These are phyloP conservation scores for Drosophila equinoxialis DNA, from an alignment of 1,140 invertebrate genomes.

Conservation along the genomic window DNA sequence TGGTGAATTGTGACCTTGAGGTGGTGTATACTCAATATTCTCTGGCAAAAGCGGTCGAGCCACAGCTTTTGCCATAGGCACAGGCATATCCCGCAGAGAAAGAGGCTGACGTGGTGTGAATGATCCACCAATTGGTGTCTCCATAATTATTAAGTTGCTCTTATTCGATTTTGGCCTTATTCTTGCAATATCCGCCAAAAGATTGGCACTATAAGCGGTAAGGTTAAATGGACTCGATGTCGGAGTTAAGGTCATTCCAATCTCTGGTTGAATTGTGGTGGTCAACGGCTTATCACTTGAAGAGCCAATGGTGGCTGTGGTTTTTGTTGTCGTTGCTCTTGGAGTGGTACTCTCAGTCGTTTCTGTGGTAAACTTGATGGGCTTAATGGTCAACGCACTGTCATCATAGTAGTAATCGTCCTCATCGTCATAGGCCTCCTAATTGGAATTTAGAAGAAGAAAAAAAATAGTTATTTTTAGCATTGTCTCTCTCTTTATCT, in stretches of 20 bases:
- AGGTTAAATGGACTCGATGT: constrained; percentile 29
- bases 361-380: constrained; percentile 62
- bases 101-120: constrained; percentile 28
- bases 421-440: constrained; percentile 71
- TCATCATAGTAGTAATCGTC: constrained; percentile 82
- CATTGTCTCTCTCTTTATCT: not conserved
- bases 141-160: constrained; percentile 66
- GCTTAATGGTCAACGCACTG: constrained; percentile 76
- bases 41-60: constrained; percentile 32
- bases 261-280: constrained; percentile 14
- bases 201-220: constrained; percentile 50
- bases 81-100: constrained; percentile 33
- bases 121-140: constrained; percentile 41
- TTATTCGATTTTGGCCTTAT: constrained; percentile 39
- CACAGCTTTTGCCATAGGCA: constrained; percentile 50
- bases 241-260: not conserved
- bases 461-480: constrained; percentile 61
- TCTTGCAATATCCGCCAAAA: constrained; percentile 55
- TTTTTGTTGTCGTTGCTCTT: constrained; percentile 18
- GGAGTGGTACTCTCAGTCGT: constrained; percentile 23
- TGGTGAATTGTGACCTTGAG: constrained; percentile 63
- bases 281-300: not conserved
- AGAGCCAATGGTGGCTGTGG: constrained; percentile 2
- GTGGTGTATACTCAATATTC: constrained; percentile 62
- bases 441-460: constrained; percentile 33